phyloP scores from a whole-genome alignment of 2,113 vertebrate genomes.

The Oncorhynchus keta region DNA sequence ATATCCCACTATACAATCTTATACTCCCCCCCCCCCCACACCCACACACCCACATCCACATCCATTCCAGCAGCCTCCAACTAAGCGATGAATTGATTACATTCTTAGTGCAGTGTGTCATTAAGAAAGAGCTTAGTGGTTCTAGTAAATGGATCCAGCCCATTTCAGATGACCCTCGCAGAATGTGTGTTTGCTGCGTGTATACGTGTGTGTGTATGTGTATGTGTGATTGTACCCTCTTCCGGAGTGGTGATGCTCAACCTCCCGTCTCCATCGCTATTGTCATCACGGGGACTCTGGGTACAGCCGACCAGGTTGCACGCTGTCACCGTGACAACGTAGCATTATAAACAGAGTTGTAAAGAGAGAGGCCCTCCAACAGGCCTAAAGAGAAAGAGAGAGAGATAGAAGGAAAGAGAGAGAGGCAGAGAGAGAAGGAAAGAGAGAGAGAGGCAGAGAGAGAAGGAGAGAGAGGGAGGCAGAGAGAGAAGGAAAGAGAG shows the following conservation, averaged over 20 bases:
- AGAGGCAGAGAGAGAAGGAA: slow-evolving; percentile 8
- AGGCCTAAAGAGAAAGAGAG: slow-evolving; percentile 69
- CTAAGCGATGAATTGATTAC: not conserved
- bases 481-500: no score
- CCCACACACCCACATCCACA: not conserved
- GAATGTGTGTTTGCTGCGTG: not conserved
- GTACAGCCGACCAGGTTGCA: slow-evolving; percentile 85
- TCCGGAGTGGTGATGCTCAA: slow-evolving; percentile 85
- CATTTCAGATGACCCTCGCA: not conserved
- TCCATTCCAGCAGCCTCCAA: not conserved
- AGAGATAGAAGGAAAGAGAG: not conserved
- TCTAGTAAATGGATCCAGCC: no score
- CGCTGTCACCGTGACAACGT: slow-evolving; percentile 82
- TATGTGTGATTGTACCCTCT: slow-evolving; percentile 87
- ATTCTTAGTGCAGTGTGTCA: no score
- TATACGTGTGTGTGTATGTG: slow-evolving; percentile 33
- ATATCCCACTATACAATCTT: not conserved
- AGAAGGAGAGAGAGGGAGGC: no score
- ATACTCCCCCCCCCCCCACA: not conserved
- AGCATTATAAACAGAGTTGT: slow-evolving; percentile 80
- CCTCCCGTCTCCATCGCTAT: slow-evolving; percentile 56
- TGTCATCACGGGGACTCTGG: slow-evolving; percentile 72
- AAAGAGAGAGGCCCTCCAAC: slow-evolving; percentile 76
- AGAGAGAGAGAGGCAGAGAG: no score
- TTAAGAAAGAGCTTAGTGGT: no score